These are phyloP conservation scores for Hirtodrosophila alboralis DNA, from an alignment of 2,888 invertebrate genomes.

Conservation along the genomic window DNA sequence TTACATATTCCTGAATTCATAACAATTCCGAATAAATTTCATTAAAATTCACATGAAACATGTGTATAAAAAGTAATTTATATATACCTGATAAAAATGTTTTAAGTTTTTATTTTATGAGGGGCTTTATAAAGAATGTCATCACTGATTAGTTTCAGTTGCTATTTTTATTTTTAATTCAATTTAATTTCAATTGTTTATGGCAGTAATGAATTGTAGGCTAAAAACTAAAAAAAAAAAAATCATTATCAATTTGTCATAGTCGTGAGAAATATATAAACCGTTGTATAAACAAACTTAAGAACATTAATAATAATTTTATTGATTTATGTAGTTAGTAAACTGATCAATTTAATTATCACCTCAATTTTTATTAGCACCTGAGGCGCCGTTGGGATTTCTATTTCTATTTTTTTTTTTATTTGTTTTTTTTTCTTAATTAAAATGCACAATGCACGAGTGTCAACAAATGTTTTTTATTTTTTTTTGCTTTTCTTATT, in stretches of 20 bases:
- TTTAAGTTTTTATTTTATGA: too few species aligned
- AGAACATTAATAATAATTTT: neutral
- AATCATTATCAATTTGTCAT: conserved; percentile 22
- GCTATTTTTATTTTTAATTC: conserved; percentile 8
- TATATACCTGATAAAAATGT: too few species aligned
- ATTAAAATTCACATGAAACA: too few species aligned
- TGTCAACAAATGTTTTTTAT: conserved; percentile 49
- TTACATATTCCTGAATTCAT: too few species aligned
- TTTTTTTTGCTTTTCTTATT: too few species aligned
- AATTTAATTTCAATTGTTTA: conserved; percentile 23
- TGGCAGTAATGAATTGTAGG: conserved; percentile 35
- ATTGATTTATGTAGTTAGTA: conserved; percentile 14
- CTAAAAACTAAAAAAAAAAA: conserved; percentile 24
- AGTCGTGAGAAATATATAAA: conserved; percentile 15
- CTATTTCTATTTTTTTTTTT: too few species aligned
- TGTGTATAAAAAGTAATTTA: too few species aligned
- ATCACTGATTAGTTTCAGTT: conserved; percentile 27
- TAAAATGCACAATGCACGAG: conserved; percentile 51
- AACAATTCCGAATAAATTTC: too few species aligned
- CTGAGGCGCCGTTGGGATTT: conserved; percentile 24
- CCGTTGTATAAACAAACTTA: neutral
- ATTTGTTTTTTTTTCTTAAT: too few species aligned
- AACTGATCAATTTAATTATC: conserved; percentile 46
- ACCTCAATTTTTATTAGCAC: conserved; percentile 25
- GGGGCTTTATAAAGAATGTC: conserved; percentile 18